Conservation (phyloP, 2,797 vertebrate species). For the Hafferia zeledoni region DNA sequence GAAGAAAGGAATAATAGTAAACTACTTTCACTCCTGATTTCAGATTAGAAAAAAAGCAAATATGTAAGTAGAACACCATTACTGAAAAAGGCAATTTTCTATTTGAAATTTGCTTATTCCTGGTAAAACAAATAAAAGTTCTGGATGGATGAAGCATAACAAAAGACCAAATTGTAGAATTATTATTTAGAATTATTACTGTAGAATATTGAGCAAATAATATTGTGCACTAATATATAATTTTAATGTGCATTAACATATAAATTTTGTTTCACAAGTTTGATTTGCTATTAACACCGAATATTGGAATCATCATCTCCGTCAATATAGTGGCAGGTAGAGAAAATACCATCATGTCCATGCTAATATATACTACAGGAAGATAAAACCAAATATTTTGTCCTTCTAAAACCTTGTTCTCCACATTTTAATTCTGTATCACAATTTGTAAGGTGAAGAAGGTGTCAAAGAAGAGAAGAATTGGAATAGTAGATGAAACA, state of each 20-base stretch:
- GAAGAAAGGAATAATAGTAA: not conserved
- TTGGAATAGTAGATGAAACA: not conserved
- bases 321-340: fast-evolving
- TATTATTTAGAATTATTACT: not conserved
- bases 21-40: not conserved
- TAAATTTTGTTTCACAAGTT: not conserved
- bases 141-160: not conserved
- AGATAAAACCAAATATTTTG: not conserved
- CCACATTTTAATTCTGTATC: not conserved
- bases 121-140: not conserved
- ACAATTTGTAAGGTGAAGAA: not conserved
- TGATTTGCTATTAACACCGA: not conserved
- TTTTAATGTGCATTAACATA: not conserved
- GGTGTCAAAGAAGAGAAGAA: not conserved
- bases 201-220: not conserved
- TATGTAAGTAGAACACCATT: not conserved
- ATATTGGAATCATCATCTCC: not conserved
- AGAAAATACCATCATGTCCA: not conserved
- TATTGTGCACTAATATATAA: not conserved
- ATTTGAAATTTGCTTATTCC: not conserved
- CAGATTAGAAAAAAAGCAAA: not conserved
- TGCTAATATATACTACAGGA: not conserved
- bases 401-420: not conserved
- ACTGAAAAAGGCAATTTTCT: not conserved
- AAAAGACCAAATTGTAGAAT: not conserved